These are phyloP conservation scores for Megaleporinus macrocephalus DNA, from an alignment of 2,113 vertebrate species.

Conservation along the genomic window DNA sequence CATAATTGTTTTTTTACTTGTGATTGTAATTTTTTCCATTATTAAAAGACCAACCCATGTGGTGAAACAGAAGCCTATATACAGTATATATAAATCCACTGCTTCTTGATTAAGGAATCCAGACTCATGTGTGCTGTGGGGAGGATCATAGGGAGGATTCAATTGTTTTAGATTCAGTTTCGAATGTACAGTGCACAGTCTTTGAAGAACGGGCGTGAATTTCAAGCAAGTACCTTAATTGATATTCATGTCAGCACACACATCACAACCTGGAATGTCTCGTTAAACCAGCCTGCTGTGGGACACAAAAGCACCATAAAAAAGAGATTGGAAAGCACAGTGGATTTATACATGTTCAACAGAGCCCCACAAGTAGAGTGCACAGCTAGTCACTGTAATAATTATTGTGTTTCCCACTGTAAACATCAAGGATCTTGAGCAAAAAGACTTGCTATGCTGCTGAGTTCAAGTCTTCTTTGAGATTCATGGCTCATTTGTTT, in stretches of 20 bases:
- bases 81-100: conserved; percentile 14
- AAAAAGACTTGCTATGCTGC: neutral
- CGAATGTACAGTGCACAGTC: conserved; percentile 20
- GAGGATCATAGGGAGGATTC: conserved; percentile 17
- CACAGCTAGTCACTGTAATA: neutral
- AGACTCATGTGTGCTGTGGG: conserved; percentile 12
- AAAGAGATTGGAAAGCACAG: conserved; percentile 15
- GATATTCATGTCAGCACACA: conserved; percentile 25
- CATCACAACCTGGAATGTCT: conserved; percentile 25
- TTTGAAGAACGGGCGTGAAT: neutral
- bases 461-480: neutral
- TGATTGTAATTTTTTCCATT: neutral
- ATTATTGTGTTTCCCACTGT: neutral
- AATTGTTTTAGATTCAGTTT: conserved; percentile 11
- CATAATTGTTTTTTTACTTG: neutral
- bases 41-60: conserved; percentile 1
- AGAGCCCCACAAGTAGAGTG: neutral
- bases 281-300: conserved; percentile 24
- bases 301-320: conserved; percentile 11
- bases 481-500: neutral
- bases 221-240: conserved; percentile 25
- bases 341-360: neutral
- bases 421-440: neutral
- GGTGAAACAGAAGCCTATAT: neutral
- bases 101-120: conserved; percentile 10